These are phyloP conservation scores for Sylvia atricapilla DNA, from an alignment of 2,113 vertebrate species.

Conservation along the genomic window DNA sequence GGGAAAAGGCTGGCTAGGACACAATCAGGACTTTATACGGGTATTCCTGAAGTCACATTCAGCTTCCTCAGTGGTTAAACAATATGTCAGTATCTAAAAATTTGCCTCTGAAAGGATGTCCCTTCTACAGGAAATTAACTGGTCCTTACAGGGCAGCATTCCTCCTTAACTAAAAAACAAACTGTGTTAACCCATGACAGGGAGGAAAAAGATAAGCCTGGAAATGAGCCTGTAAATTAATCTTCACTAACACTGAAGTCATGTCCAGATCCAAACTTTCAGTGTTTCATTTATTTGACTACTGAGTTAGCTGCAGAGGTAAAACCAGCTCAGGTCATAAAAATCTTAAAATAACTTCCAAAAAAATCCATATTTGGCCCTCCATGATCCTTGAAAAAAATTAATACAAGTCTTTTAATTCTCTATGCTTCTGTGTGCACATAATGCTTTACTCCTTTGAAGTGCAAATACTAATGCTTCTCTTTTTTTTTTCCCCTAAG, in stretches of 20 bases:
- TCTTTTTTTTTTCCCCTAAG: too few species aligned
- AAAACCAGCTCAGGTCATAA: not conserved
- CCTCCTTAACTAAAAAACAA: too few species aligned
- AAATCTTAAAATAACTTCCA: not conserved
- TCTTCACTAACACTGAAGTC: constrained; percentile 22
- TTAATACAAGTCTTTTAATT: not conserved
- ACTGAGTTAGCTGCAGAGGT: not conserved
- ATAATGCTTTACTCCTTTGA: not conserved
- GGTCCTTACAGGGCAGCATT: too few species aligned
- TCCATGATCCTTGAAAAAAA: not conserved
- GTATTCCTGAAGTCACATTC: too few species aligned
- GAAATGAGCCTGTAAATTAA: constrained; percentile 54
- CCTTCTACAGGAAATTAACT: too few species aligned
- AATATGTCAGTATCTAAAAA: too few species aligned
- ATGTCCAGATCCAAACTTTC: not conserved
- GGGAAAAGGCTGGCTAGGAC: too few species aligned
- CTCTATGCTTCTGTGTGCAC: not conserved
- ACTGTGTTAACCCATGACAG: too few species aligned
- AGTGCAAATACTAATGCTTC: not conserved
- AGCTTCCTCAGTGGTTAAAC: too few species aligned
- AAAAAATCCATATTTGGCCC: not conserved
- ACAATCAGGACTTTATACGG: too few species aligned
- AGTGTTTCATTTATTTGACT: constrained; percentile 18
- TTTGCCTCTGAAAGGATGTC: too few species aligned
- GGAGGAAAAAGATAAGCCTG: not conserved